These are phyloP conservation scores for Sitta europaea DNA, from an alignment of 2,113 vertebrate species.

Conservation along the genomic window DNA sequence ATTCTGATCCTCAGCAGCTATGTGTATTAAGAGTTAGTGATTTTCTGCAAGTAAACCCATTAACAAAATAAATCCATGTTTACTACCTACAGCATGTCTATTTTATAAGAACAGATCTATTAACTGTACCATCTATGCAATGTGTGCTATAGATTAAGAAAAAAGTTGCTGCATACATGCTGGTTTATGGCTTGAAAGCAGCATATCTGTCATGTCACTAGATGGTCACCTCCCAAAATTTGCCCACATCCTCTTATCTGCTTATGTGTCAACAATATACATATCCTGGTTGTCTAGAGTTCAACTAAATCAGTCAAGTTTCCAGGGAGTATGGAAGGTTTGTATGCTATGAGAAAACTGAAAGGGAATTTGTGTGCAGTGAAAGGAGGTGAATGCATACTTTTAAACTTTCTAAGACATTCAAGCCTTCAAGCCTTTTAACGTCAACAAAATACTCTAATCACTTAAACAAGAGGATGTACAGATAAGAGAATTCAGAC, in stretches of 20 bases:
- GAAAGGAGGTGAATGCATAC: neutral
- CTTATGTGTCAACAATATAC: neutral
- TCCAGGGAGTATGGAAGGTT: neutral
- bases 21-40: neutral
- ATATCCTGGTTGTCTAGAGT: neutral
- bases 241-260: neutral
- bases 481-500: neutral
- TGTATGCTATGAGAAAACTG: neutral
- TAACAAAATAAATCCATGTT: constrained; percentile 4
- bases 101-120: neutral
- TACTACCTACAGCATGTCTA: neutral
- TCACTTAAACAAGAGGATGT: neutral
- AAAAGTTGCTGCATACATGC: neutral
- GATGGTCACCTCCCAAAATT: constrained; percentile 24
- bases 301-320: neutral
- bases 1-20: neutral
- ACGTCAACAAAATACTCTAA: neutral
- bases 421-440: neutral
- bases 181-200: constrained; percentile 38
- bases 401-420: neutral
- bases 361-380: neutral
- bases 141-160: neutral
- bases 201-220: neutral
- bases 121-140: neutral
- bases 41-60: neutral